Evolutionary conservation across 2,797 vertebrate genomes (phyloP).

Genomic region (Pelodytes ibericus): DNA sequence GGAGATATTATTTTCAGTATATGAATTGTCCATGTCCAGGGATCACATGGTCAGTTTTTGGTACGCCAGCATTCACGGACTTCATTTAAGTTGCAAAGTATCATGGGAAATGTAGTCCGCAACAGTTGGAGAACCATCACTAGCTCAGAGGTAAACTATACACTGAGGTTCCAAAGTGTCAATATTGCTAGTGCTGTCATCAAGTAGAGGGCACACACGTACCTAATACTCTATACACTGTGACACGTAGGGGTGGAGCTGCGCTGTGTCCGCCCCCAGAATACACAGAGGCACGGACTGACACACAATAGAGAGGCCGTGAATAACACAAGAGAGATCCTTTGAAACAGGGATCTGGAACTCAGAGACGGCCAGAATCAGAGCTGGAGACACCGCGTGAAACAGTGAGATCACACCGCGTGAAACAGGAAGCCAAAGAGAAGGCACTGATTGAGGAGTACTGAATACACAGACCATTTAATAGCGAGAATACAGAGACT

Average conservation of each 20-base stretch:
- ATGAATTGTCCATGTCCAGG: no score
- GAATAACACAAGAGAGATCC: slow-evolving; percentile 25
- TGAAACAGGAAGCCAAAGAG: no score
- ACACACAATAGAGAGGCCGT: slow-evolving; percentile 56
- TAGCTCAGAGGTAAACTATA: no score
- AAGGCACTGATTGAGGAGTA: neutral
- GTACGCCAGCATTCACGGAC: no score
- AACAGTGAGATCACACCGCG: neutral
- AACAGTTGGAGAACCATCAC: no score
- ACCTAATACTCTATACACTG: neutral
- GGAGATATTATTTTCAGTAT: no score
- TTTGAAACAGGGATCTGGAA: slow-evolving; percentile 32
- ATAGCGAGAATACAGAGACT: neutral
- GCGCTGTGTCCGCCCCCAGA: slow-evolving; percentile 2
- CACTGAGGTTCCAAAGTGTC: no score
- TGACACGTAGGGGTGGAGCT: slow-evolving; percentile 38
- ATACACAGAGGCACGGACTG: slow-evolving; percentile 26
- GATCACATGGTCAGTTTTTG: no score
- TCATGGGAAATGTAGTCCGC: no score
- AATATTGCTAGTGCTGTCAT: neutral
- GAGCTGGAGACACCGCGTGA: neutral
- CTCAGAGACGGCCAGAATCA: neutral
- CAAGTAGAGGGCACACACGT: neutral
- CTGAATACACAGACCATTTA: neutral
- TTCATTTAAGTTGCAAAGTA: no score